Evolutionary conservation across 2,888 invertebrate genomes (phyloP).

Genomic region (Sinohyriopsis cumingii): DNA sequence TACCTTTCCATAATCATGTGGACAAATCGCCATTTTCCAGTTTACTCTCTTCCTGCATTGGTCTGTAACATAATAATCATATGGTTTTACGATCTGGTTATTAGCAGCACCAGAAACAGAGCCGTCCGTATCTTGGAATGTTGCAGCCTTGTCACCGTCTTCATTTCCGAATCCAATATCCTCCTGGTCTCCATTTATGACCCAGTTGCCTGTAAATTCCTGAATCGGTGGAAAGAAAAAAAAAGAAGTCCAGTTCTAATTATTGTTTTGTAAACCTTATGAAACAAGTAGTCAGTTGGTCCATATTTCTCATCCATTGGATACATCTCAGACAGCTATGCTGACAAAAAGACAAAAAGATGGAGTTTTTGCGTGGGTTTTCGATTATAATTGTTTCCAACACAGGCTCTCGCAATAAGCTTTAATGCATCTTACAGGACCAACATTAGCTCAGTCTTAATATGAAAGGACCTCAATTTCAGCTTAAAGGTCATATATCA

Average conservation of each 20-base stretch:
- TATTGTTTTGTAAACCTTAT: no score
- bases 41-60: conserved; percentile 23
- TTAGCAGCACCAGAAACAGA: conserved; percentile 20
- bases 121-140: conserved; percentile 35
- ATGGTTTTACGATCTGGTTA: conserved; percentile 31
- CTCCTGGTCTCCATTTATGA: conserved; percentile 28
- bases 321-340: no score
- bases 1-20: conserved; percentile 43
- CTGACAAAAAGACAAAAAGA: no score
- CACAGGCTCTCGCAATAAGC: no score
- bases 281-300: no score
- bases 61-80: conserved; percentile 23
- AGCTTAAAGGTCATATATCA: no score
- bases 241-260: neutral
- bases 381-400: no score
- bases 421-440: no score
- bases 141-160: conserved; percentile 39
- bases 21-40: conserved; percentile 46
- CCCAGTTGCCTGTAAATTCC: conserved; percentile 22
- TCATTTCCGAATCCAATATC: conserved; percentile 23
- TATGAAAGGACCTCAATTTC: no score
- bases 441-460: no score
- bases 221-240: neutral
- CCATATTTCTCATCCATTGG: no score
- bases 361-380: no score